phyloP scores from a whole-genome alignment of 2,113 vertebrate species.

The Oophaga pumilio region DNA sequence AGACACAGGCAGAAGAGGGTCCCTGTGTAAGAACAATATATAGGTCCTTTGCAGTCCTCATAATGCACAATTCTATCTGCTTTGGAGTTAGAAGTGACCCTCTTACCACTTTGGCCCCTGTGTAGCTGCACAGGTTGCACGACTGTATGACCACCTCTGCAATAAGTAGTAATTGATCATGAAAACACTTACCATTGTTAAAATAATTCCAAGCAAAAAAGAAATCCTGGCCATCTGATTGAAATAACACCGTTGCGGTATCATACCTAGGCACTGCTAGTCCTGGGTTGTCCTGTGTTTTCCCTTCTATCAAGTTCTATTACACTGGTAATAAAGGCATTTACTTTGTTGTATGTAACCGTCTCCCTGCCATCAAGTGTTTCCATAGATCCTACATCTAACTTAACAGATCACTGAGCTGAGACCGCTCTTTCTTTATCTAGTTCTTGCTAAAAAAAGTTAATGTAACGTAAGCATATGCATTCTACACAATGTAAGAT shows the following conservation, averaged over 20 bases:
- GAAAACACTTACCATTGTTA: slow-evolving; percentile 3
- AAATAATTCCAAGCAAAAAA: background rate
- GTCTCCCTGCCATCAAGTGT: background rate
- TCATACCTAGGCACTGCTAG: background rate
- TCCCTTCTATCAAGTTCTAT: background rate
- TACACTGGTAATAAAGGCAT: background rate
- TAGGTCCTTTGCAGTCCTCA: too few species aligned
- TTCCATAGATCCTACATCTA: slow-evolving; percentile 5
- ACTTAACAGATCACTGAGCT: background rate
- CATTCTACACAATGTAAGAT: background rate
- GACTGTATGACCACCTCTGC: too few species aligned
- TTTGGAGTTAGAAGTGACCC: too few species aligned
- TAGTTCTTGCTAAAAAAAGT: background rate
- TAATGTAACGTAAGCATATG: background rate
- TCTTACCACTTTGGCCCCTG: too few species aligned
- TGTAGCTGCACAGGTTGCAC: too few species aligned
- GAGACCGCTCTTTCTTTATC: background rate
- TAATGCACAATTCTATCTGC: too few species aligned
- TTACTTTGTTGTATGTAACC: background rate
- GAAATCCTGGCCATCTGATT: background rate
- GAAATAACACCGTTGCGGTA: background rate
- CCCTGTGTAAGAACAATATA: too few species aligned
- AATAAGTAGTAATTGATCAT: background rate
- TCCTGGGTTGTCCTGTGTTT: background rate
- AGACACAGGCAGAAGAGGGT: too few species aligned